phyloP scores from a whole-genome alignment of 2,888 invertebrate genomes.

The Linnaemya tessellans region DNA sequence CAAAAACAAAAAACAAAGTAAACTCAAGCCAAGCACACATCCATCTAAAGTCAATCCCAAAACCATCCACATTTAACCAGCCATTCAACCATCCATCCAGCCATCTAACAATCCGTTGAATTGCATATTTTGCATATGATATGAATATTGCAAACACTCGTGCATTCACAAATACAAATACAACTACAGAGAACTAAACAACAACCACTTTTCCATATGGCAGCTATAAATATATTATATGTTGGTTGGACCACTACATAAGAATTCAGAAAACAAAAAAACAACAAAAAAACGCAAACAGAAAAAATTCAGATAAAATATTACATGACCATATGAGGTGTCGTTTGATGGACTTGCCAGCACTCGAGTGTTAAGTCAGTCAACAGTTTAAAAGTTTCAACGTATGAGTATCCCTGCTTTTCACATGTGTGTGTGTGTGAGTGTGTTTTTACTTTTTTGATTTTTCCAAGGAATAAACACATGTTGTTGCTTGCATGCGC shows the following conservation, averaged over 20 bases:
- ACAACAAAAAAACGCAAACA: background rate
- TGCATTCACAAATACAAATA: background rate
- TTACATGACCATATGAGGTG: constrained; percentile 76
- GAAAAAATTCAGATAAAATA: constrained; percentile 72
- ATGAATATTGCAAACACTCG: constrained; percentile 55
- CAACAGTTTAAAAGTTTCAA: constrained; percentile 48
- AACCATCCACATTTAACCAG: constrained; percentile 56
- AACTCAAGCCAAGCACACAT: constrained; percentile 38
- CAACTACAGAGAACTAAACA: background rate
- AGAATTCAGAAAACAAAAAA: background rate
- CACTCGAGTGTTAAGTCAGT: constrained; percentile 59
- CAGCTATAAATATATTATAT: constrained; percentile 16
- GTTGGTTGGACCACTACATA: constrained; percentile 21
- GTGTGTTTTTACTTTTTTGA: constrained; percentile 9
- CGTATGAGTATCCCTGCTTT: constrained; percentile 18
- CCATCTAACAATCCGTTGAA: constrained; percentile 51
- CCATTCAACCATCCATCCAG: constrained; percentile 46
- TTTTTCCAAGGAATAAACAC: constrained; percentile 49
- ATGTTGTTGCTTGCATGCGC: constrained; percentile 22
- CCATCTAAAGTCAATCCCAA: constrained; percentile 46
- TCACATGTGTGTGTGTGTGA: background rate
- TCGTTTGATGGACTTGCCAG: constrained; percentile 74
- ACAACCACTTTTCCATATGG: constrained; percentile 35
- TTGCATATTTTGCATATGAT: constrained; percentile 68
- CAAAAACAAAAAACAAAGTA: constrained; percentile 16